Evolutionary conservation across 2,797 vertebrate genomes (phyloP), one percentile per base, ranked within the genome.

Genomic region (Galagoides demidoff): DNA sequence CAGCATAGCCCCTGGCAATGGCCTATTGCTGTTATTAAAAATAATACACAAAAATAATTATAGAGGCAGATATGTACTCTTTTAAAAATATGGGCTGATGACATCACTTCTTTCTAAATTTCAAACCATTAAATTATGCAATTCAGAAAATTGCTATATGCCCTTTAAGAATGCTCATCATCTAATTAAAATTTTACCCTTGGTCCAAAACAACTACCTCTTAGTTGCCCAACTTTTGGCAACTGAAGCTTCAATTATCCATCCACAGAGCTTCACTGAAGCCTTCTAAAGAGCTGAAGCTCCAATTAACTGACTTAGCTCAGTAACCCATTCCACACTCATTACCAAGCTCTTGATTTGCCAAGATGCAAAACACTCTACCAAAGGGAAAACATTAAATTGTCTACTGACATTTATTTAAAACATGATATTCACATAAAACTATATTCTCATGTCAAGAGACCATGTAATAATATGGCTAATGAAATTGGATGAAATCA

Each of bases 71-170:
- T 25, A 34, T 12, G 14, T 22, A 31, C 37, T 64, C 78, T 84
- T 74, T 66, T 68, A 83, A 89, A 92, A 96, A 96, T 49, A 85
- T 23, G 61, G 43, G 9, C 49, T 34, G 85, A 59, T 95, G 95
- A 96, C n/a, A 73, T 96, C 95, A 95, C 31, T 85, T 43, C 84
- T 95, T 97, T 85, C 87, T 88, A 95, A 87, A 90, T 95, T 93
- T 90, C 63, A 74, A 95, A 45, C 73, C 70, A 92, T 55, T 83
- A 66, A 92, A 83, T 94, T 95, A 94, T 55, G 70, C 83, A 97
- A 86, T 93, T 93, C 94, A 90, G 96, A 94, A 96, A 96, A 97
- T 90, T 90, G 89, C 94, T 89, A 29, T 45, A n/a, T 93, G 59
- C 77, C 27, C 64, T 76, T 93, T 81, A 78, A 93, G 88, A 83